A percentile compares a stretch with the other conserved stretches of the same genome.
Conservation (phyloP, 2,888 invertebrate genomes). For the Lycia hirtaria region DNA sequence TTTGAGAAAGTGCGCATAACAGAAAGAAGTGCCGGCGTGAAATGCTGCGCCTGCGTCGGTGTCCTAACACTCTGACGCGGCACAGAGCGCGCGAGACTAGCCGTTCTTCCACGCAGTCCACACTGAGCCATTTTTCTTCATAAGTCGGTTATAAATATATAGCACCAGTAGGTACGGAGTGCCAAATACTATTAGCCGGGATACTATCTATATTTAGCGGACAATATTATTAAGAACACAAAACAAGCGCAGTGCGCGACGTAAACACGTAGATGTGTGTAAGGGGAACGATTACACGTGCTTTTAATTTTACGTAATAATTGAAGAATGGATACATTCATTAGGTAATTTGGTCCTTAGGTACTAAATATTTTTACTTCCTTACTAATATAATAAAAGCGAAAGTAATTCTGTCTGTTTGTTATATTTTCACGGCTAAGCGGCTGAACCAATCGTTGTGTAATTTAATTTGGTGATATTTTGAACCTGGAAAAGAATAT, state of each 20-base stretch:
- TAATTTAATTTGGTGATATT: too few relatives aligned
- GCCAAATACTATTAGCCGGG: conserved; percentile 67
- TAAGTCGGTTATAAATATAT: conserved; percentile 76
- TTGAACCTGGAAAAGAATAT: too few relatives aligned
- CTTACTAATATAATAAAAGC: too few relatives aligned
- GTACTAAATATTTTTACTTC: too few relatives aligned
- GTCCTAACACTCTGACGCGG: conserved; percentile 45
- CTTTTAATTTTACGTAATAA: not conserved
- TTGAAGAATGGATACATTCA: too few relatives aligned
- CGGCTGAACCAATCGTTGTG: too few relatives aligned
- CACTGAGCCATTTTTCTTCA: conserved; percentile 70
- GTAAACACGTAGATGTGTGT: too few relatives aligned
- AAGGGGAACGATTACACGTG: not conserved
- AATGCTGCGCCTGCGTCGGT: conserved; percentile 47
- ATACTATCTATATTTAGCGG: conserved; percentile 59
- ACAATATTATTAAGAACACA: conserved; percentile 33
- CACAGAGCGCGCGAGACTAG: conserved; percentile 31
- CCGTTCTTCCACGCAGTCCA: conserved; percentile 57
- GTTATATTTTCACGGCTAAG: too few relatives aligned
- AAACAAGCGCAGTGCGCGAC: conserved; percentile 19
- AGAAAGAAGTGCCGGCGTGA: conserved; percentile 36
- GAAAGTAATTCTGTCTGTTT: too few relatives aligned
- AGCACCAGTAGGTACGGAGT: conserved; percentile 57
- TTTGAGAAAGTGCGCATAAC: conserved; percentile 66
- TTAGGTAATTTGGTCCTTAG: too few relatives aligned